Evolutionary conservation across 2,797 vertebrate genomes (phyloP), one percentile per base, ranked within the genome.

Genomic region (Myotis findleyi): DNA sequence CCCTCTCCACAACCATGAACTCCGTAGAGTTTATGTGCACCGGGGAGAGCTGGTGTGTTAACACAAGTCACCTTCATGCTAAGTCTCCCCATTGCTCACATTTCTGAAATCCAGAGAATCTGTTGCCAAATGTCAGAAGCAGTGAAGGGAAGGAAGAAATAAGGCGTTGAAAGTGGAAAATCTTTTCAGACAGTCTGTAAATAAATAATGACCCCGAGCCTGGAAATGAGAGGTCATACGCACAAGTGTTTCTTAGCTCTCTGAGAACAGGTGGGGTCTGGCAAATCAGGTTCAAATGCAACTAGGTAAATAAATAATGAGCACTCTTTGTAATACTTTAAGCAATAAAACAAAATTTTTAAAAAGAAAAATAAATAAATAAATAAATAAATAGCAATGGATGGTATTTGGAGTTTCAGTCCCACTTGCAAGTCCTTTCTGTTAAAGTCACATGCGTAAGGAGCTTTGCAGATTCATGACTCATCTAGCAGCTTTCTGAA

Each of bases 181-280:
- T 64, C 83, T 89, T 59, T 87, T 93, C 85, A 95, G 96, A 95
- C 96, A 96, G 97, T 51, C 84, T 87, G 94, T 98, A 94, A 98
- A 98, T 98, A 98, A 98, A 94, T 96, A 83, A 98, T 83, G 51
- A 95, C 23, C 44, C 72, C 51, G 17, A 33, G 77, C 73, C 96
- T 90, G 93, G 95, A 95, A 97, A 96, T 87, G 17, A 49, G 96
- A 96, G 97, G 96, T 91, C 72, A 6, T 4, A 21, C 16, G 85
- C 41, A 81, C 41, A 93, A 87, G 0, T 0, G 59, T 87, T 41
- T 5, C 38, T 79, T 84, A 92, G 92, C 44, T 81, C 47, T 6
- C 33, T 20, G 89, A 80, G 82, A 93, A 87, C 5, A 0, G 23
- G 83, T 57, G 93, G 91, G 88, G 38, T 96, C 92, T 93, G 92